Evolutionary conservation across 2,113 vertebrate genomes (phyloP).

Genomic region (Pygoscelis antarcticus): DNA sequence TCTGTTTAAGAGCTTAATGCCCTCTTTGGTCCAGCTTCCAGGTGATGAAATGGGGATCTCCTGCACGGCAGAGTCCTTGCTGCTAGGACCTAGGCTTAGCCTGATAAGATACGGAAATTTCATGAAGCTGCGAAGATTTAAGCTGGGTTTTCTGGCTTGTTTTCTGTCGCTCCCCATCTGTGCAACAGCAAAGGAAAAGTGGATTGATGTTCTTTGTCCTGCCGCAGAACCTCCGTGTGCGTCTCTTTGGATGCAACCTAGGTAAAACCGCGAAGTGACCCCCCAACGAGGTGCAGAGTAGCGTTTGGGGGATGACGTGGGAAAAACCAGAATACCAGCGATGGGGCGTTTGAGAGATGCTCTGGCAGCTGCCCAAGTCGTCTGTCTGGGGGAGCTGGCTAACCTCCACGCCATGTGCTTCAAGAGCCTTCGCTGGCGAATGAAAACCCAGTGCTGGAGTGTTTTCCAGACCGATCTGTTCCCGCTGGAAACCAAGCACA

Average conservation of each 20-base stretch:
- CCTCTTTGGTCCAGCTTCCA: neutral
- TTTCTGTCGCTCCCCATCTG: neutral
- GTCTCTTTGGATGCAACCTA: neutral
- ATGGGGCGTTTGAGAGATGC: neutral
- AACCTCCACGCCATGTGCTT: neutral
- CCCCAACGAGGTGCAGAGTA: neutral
- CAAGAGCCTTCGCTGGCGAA: neutral
- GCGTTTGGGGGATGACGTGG: neutral
- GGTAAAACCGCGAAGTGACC: accelerated
- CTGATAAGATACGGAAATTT: accelerated
- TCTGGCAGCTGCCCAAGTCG: neutral
- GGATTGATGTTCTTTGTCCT: neutral
- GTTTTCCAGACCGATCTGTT: neutral
- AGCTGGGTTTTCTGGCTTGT: neutral
- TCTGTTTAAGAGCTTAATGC: neutral
- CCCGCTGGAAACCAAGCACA: neutral
- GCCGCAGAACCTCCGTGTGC: accelerated
- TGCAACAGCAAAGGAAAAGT: neutral
- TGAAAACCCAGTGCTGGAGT: neutral
- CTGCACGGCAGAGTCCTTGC: neutral
- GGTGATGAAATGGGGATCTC: neutral
- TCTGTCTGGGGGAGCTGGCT: neutral
- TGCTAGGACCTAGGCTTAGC: neutral
- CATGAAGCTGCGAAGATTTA: neutral
- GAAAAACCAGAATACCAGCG: neutral